These are phyloP conservation scores for Macrobrachium rosenbergii DNA, from an alignment of 1,140 invertebrate genomes.

Conservation along the genomic window DNA sequence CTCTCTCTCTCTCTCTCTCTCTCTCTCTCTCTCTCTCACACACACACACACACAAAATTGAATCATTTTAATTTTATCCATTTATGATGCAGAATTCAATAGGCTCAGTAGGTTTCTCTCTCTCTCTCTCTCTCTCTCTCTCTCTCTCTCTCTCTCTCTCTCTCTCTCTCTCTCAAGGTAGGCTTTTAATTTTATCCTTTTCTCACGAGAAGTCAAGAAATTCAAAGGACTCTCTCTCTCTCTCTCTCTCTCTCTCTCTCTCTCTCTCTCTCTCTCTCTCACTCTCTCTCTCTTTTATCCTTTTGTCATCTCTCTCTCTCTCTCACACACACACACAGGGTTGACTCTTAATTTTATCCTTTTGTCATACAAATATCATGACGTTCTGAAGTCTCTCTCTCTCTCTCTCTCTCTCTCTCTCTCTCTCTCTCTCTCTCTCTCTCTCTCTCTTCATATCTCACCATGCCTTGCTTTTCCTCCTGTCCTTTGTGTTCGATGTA, in stretches of 20 bases:
- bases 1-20: too few species aligned
- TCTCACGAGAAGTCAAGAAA: too few species aligned
- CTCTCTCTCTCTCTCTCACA: too few species aligned
- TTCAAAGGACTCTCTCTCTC: slow-evolving; percentile 12
- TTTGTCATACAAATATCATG: neutral
- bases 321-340: neutral
- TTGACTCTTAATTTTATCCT: neutral
- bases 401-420: slow-evolving; percentile 8
- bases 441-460: neutral
- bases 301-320: too few species aligned
- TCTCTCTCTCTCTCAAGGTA: neutral
- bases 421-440: slow-evolving; percentile 8
- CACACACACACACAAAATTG: too few species aligned
- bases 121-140: slow-evolving; percentile 8
- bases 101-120: neutral
- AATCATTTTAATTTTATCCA: too few species aligned
- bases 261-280: neutral
- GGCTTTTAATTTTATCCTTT: neutral
- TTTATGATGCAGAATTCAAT: too few species aligned
- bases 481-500: neutral
- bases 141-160: slow-evolving; percentile 8
- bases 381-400: neutral
- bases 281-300: too few species aligned
- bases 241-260: slow-evolving; percentile 14
- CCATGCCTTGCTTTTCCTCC: neutral